phyloP scores from a whole-genome alignment of 2,113 vertebrate genomes.

The Oncorhynchus masou region DNA sequence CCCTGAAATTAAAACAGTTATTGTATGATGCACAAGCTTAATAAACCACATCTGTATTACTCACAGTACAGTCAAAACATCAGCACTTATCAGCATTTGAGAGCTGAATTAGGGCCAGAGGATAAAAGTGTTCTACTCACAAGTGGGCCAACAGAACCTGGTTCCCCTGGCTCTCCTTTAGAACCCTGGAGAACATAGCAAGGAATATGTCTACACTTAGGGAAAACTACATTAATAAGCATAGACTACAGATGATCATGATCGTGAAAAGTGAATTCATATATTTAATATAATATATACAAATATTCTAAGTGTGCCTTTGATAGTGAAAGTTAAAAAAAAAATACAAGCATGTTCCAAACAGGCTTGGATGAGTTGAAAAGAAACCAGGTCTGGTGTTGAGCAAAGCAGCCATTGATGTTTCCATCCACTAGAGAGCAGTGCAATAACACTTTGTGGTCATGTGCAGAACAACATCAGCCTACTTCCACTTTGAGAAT shows the following conservation, averaged over 20 bases:
- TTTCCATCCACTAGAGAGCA: slow-evolving; percentile 42
- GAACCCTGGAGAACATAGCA: slow-evolving; percentile 68
- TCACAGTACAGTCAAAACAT: background rate
- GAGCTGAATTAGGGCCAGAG: background rate
- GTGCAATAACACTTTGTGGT: background rate
- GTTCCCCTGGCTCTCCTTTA: slow-evolving; percentile 74
- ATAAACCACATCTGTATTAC: background rate
- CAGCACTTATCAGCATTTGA: background rate
- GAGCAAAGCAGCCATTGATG: background rate
- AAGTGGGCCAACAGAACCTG: slow-evolving; percentile 66
- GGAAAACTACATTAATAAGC: background rate
- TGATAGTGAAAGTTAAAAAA: background rate
- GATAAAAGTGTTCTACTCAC: slow-evolving; percentile 61
- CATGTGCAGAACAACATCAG: background rate
- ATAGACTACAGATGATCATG: background rate
- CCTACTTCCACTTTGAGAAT: background rate
- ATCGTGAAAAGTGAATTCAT: background rate
- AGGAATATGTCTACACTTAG: background rate
- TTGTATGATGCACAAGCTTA: background rate
- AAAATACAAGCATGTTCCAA: background rate
- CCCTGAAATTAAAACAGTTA: slow-evolving; percentile 63
- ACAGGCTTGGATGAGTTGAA: background rate
- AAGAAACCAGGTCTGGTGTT: background rate
- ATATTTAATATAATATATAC: background rate
- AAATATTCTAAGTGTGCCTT: background rate